Conservation (phyloP, 2,797 vertebrate species). For the Chelonia mydas region DNA sequence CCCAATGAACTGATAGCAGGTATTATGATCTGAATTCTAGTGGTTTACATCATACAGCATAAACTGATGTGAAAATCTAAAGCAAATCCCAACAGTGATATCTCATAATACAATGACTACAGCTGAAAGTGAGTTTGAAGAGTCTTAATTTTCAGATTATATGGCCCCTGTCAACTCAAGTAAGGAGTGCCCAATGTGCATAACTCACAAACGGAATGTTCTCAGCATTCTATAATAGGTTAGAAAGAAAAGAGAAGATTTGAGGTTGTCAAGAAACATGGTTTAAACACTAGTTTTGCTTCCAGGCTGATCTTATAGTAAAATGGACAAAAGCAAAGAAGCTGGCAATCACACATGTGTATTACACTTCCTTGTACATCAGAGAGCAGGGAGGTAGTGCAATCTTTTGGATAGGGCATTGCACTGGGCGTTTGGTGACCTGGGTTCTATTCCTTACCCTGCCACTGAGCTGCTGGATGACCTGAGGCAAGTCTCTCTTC, state of each 20-base stretch:
- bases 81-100: neutral
- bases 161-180: rapidly evolving
- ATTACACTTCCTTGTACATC: neutral
- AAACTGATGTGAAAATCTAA: conserved; percentile 3
- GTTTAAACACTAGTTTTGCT: neutral
- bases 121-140: neutral
- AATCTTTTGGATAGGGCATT: neutral
- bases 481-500: neutral
- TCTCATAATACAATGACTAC: neutral
- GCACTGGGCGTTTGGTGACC: neutral
- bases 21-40: neutral
- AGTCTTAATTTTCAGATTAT: neutral
- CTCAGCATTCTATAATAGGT: neutral
- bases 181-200: neutral
- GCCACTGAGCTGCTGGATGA: neutral
- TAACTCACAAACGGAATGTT: neutral
- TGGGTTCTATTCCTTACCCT: neutral
- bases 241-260: neutral
- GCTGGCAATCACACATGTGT: neutral
- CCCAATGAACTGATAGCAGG: neutral
- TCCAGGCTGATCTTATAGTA: neutral
- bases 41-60: neutral
- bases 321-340: neutral
- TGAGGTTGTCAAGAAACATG: neutral
- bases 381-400: neutral